phyloP scores from a whole-genome alignment of 2,888 invertebrate genomes.

The Hedya salicella region DNA sequence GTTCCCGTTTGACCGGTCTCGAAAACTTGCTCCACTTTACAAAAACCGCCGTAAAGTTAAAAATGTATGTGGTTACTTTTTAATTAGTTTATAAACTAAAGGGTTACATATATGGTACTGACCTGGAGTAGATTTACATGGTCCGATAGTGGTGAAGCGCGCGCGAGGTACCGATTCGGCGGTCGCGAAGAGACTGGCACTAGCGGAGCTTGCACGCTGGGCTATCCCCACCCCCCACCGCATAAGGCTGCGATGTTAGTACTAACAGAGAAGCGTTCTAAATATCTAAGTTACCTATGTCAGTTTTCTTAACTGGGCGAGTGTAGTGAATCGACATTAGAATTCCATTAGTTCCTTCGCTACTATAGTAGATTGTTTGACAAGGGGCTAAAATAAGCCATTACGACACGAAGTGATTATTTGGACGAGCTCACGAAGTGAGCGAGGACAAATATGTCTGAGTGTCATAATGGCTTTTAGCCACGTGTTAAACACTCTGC shows the following conservation, averaged over 20 bases:
- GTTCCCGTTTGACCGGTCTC: constrained; percentile 31
- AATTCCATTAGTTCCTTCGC: no score
- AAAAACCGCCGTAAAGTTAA: background rate
- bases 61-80: background rate
- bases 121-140: constrained; percentile 16
- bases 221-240: constrained; percentile 7
- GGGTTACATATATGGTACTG: background rate
- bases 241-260: background rate
- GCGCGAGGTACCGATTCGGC: background rate
- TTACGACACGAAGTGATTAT: no score
- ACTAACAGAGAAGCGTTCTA: background rate
- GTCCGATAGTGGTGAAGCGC: background rate
- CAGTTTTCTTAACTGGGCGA: no score
- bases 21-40: constrained; percentile 1
- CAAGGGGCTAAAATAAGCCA: no score
- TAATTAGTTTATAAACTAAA: background rate
- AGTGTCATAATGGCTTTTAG: no score
- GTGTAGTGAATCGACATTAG: no score
- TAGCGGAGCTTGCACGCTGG: background rate
- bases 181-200: background rate
- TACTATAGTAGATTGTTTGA: no score
- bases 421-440: no score
- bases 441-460: no score
- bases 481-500: no score
- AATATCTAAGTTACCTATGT: no score